Conservation (phyloP, 2,113 vertebrate genomes). For the Puffinus mauretanicus region DNA sequence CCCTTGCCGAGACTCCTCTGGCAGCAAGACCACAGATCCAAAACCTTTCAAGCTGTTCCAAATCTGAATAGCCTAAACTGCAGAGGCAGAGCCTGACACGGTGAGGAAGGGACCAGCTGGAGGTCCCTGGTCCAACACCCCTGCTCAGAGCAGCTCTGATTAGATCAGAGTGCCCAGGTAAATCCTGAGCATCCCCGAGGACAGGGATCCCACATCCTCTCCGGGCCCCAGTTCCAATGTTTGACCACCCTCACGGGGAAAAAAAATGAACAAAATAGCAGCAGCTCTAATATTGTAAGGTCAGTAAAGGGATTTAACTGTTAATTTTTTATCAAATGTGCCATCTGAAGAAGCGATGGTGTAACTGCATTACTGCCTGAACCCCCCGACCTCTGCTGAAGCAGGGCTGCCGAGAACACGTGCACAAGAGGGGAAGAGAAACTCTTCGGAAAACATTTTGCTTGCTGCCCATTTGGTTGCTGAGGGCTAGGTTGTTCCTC, state of each 20-base stretch:
- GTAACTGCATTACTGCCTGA: not conserved
- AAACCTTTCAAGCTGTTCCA: not conserved
- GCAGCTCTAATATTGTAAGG: not conserved
- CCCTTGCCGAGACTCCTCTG: not conserved
- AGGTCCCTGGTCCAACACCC: not conserved
- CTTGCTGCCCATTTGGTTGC: not conserved
- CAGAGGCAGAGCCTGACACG: fast-evolving
- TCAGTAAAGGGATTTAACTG: not conserved
- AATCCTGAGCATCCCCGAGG: not conserved
- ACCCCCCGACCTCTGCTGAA: not conserved
- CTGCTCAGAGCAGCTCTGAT: fast-evolving
- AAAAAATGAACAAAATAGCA: not conserved
- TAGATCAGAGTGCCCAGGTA: not conserved
- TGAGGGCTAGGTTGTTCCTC: not conserved
- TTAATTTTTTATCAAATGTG: not conserved
- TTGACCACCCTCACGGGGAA: not conserved
- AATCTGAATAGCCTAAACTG: not conserved
- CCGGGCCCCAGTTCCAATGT: not conserved
- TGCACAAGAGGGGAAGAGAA: not conserved
- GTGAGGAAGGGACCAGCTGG: not conserved
- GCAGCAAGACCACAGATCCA: not conserved
- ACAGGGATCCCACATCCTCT: not conserved
- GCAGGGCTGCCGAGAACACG: not conserved
- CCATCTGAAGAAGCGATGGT: not conserved
- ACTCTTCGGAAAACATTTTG: not conserved